Percentiles rank a stretch among this genome's conserved stretches.
These are phyloP conservation scores for Chlorodrepanis virens DNA, from an alignment of 2,113 vertebrate genomes.

Conservation along the genomic window DNA sequence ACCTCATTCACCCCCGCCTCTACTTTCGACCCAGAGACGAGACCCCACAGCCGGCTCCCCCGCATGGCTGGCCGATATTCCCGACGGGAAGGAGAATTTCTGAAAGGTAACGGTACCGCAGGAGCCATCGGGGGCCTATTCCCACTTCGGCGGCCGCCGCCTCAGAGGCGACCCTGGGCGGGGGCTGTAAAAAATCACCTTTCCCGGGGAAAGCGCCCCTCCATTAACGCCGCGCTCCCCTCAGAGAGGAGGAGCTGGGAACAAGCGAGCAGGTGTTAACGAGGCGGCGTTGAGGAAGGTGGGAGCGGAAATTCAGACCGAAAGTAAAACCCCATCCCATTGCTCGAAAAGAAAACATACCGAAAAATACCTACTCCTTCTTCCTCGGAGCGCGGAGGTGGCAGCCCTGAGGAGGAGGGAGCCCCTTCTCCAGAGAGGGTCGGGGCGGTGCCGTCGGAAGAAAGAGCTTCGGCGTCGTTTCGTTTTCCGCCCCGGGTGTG, in stretches of 20 bases:
- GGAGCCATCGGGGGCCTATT: background rate
- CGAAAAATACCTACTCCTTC: background rate
- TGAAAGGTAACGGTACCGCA: background rate
- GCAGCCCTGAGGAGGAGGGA: background rate
- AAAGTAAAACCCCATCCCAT: background rate
- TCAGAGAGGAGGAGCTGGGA: background rate
- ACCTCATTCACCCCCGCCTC: rapidly evolving
- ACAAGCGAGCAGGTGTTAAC: background rate
- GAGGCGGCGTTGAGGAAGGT: background rate
- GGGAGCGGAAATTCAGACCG: background rate
- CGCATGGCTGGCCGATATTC: background rate
- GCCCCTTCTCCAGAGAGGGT: background rate
- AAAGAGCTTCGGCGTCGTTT: background rate
- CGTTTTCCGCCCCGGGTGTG: background rate
- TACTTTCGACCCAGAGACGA: background rate
- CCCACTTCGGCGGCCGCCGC: background rate
- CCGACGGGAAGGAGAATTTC: background rate
- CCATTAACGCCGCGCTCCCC: background rate
- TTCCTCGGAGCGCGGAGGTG: background rate
- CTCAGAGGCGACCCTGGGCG: background rate
- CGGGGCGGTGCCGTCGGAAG: background rate
- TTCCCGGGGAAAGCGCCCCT: background rate
- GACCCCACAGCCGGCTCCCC: background rate
- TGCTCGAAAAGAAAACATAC: background rate
- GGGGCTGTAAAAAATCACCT: background rate